These are phyloP conservation scores for Acestrorhynchus altus DNA, from an alignment of 2,797 vertebrate genomes.

Conservation along the genomic window DNA sequence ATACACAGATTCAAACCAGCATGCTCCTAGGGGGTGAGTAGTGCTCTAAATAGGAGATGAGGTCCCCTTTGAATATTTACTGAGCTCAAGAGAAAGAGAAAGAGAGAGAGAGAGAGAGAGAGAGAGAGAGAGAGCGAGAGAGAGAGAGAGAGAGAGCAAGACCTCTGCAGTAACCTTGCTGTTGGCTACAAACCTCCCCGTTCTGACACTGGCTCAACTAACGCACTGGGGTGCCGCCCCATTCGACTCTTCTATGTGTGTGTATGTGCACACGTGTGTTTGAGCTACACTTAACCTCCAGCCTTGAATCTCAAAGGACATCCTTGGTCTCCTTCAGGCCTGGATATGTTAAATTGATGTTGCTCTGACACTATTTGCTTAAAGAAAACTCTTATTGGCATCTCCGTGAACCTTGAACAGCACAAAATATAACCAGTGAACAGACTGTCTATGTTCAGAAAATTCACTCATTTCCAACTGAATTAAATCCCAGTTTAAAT, in stretches of 20 bases:
- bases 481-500: no score
- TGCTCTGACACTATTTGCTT: slow-evolving; percentile 31
- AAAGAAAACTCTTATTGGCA: slow-evolving; percentile 26
- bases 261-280: slow-evolving; percentile 31
- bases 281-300: slow-evolving; percentile 68
- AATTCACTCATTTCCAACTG: no score
- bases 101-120: slow-evolving; percentile 38
- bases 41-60: slow-evolving; percentile 17
- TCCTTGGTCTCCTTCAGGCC: slow-evolving; percentile 19
- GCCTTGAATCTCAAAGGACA: slow-evolving; percentile 63
- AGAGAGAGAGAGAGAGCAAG: slow-evolving; percentile 40
- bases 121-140: slow-evolving; percentile 41
- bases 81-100: slow-evolving; percentile 38
- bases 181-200: slow-evolving; percentile 60
- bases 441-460: not conserved
- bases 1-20: not conserved
- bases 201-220: slow-evolving; percentile 54
- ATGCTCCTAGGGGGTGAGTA: not conserved
- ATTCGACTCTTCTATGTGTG: slow-evolving; percentile 41
- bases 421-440: not conserved
- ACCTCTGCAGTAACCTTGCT: slow-evolving; percentile 74
- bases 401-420: not conserved
- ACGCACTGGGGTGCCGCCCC: slow-evolving; percentile 53
- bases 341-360: slow-evolving; percentile 8
- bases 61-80: slow-evolving; percentile 28